Conservation (phyloP, 2,888 invertebrate species). For the Apotomis turbidana region DNA sequence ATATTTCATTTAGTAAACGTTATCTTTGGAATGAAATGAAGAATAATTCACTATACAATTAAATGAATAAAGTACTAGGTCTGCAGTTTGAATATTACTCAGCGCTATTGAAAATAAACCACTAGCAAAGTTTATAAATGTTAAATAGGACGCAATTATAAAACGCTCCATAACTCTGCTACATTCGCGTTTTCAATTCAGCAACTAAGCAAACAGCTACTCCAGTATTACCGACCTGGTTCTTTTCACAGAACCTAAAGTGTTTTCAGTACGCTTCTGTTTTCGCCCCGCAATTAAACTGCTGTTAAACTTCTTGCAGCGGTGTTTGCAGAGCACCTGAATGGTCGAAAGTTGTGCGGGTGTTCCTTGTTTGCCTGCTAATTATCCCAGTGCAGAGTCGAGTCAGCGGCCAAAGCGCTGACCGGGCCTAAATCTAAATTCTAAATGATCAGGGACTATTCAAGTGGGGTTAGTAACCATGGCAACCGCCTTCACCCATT, state of each 20-base stretch:
- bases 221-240: conserved; percentile 62
- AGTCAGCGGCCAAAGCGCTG: conserved; percentile 66
- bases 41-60: too few species aligned
- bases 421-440: conserved; percentile 39
- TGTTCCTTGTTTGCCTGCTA: conserved; percentile 81
- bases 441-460: conserved; percentile 67
- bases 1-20: too few species aligned
- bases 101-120: background rate
- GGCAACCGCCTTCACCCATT: conserved; percentile 75
- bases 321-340: conserved; percentile 81
- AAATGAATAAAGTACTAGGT: too few species aligned
- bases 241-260: conserved; percentile 78
- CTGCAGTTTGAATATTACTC: background rate
- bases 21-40: too few species aligned
- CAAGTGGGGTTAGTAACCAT: conserved; percentile 77
- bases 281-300: conserved; percentile 82
- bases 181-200: conserved; percentile 65
- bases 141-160: conserved; percentile 9
- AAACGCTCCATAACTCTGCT: conserved; percentile 40
- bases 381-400: conserved; percentile 73
- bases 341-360: conserved; percentile 76
- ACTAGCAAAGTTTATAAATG: conserved; percentile 15
- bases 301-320: conserved; percentile 82
- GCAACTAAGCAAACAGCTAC: conserved; percentile 53
- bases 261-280: conserved; percentile 79